Evolutionary conservation across 2,113 vertebrate species (phyloP).

Genomic region (Mesoclemmys tuberculata): DNA sequence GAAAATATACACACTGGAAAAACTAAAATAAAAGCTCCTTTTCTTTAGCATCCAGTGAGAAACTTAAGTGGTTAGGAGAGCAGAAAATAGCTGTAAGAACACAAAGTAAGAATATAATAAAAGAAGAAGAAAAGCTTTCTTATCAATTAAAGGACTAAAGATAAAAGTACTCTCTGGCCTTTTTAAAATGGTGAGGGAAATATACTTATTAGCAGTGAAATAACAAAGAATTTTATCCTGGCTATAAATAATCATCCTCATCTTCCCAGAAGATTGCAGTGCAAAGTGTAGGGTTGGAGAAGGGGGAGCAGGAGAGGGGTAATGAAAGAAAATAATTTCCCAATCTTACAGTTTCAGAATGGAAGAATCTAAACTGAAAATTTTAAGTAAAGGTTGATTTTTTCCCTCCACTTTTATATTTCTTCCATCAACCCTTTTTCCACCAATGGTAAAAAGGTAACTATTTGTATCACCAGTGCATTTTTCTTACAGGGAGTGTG

Average conservation of each 20-base stretch:
- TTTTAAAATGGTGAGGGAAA: background rate
- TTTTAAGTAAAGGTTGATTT: background rate
- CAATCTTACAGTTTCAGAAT: background rate
- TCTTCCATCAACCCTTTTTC: background rate
- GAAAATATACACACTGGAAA: background rate
- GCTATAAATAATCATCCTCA: background rate
- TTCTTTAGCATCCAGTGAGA: background rate
- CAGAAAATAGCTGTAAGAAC: background rate
- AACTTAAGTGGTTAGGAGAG: background rate
- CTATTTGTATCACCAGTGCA: background rate
- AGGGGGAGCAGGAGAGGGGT: background rate
- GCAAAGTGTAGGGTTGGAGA: background rate
- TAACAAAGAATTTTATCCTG: background rate
- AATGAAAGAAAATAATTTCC: background rate
- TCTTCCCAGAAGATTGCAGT: background rate
- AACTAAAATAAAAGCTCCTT: accelerated
- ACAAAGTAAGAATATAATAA: background rate
- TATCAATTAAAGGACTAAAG: background rate
- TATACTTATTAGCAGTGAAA: background rate
- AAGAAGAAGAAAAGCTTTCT: background rate
- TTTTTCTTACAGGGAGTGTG: too few relatives aligned
- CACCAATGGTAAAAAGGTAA: background rate
- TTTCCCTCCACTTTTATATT: background rate
- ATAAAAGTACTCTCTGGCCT: background rate
- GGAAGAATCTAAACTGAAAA: background rate